Base-by-base conservation (phyloP, 2,888 invertebrate genomes). In the Panzeria rudis region DNA sequence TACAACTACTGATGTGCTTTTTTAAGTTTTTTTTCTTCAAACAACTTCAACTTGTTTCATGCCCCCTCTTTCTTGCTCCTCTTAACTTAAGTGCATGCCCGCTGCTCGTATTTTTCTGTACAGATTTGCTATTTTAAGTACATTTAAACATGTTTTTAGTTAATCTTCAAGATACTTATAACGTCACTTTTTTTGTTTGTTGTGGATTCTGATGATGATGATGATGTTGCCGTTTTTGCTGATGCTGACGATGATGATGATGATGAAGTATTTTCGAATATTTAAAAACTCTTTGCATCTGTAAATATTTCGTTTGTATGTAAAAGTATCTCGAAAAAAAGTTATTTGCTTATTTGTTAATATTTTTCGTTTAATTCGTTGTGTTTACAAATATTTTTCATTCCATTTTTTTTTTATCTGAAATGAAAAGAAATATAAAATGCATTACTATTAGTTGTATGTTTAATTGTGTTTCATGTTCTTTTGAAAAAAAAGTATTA, bases 111-210 rank as follows among this genome's bases (percentile, higher is more conserved):
- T 56, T 38, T 62, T 47, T 61, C 29, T 78, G 20, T 71, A 61
- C 50, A 29, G 41, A 56, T 23, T 71, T 66, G 66, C 38, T 82
- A 69, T 78, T 68, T 84, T 73, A 84, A 84, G 72, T 84, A 81
- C 81, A 56, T 72, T 79, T 73, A 59, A 69, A 75, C 75, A 82
- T 85, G 82, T 82, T 82, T 75, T 73, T 78, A 75, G 73, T 78
- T 79, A 85, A 85, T 85, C 85, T 82, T 66, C 32, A 76, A 79
- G 82, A 85, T 82, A 82, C 82, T 82, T 78, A 82, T 62, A 80
- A 80, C 71, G 75, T 66, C 76, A 64, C 69, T 71, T 69, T 69
- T n/a, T 79, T 66, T 47, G 72, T 72, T 80, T 56, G 71, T 54
- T 47, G 11, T 71, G 23, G 17, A 62, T 71, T 64, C 2, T 56